Evolutionary conservation across 37 sponge, comb jelly and placozoan genomes (phyloP), one percentile per base, ranked within the genome.

Genomic region (Beroe ovata): DNA sequence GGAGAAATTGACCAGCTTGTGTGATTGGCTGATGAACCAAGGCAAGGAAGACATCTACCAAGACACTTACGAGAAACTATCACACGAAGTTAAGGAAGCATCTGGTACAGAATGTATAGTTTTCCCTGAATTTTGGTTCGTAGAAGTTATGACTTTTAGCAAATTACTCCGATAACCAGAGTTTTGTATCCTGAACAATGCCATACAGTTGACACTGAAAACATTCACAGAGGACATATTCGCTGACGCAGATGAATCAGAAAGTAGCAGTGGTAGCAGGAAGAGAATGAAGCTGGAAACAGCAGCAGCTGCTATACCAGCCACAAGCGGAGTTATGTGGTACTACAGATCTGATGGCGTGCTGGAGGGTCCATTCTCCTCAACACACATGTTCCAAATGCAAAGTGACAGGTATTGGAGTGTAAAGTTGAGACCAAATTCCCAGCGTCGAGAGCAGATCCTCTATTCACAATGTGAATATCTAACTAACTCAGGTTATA

Each of bases 211-310:
- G n/a, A n/a, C n/a, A n/a, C n/a, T n/a, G n/a, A n/a, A n/a, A n/a
- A n/a, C n/a, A n/a, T 61, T 61, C 3, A 66, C 69, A 77, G 84
- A 39, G 28, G 84, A 77, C 33, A 77, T 77, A 77, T 77, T 77
- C 38, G 84, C 38, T n/a, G 84, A 77, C 25, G 29, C 29, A 38
- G 84, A 77, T 23, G 28, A 8, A 1, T 6, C 14, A 8, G 41
- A 33, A 14, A 77, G 54, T 23, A 42, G 47, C 38, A 77, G 84
- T 25, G n/a, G n/a, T n/a, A 47, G 54, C 54, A 47, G 11, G 6
- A 42, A 77, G 84, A 42, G 54, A 25, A 6, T 41, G 47, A 77
- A 77, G 23, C 3, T 42, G 2, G 54, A 77, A 1, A 35, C 26
- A 4, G 54, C 16, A 19, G 3, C 36, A 18, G 16, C 84, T 41